Conservation (phyloP, 2,888 invertebrate genomes). For the Zaprionus bogoriensis region DNA sequence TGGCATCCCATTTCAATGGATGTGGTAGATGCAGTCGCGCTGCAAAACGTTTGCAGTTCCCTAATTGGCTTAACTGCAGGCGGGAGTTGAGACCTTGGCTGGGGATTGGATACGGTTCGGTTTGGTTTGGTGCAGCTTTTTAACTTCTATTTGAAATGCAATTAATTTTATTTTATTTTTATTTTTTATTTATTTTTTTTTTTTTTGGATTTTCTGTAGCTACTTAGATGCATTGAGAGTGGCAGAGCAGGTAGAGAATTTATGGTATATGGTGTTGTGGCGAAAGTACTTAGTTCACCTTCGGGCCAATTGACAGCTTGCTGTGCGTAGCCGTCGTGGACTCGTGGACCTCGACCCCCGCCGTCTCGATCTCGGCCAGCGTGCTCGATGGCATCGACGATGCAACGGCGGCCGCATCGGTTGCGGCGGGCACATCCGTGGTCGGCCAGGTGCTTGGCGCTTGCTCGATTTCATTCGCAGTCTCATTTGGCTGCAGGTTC, state of each 20-base stretch:
- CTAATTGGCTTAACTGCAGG: constrained; percentile 54
- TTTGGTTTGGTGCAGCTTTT: constrained; percentile 42
- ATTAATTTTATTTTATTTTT: neutral
- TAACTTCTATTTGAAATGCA: constrained; percentile 19
- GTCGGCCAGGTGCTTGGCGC: constrained; percentile 54
- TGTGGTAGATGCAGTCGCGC: constrained; percentile 42
- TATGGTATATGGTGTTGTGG: too few relatives aligned
- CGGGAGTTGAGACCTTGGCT: neutral
- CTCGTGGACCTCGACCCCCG: constrained; percentile 43
- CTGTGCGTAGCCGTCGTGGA: constrained; percentile 45
- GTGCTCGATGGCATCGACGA: constrained; percentile 34
- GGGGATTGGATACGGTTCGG: neutral
- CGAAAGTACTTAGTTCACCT: constrained; percentile 55
- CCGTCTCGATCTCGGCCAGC: constrained; percentile 28
- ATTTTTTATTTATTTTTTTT: neutral
- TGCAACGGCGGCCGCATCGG: constrained; percentile 39
- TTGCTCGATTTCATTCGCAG: constrained; percentile 48
- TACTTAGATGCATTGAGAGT: constrained; percentile 27
- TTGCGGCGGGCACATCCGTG: constrained; percentile 49
- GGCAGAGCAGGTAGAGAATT: too few relatives aligned
- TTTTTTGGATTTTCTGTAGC: neutral
- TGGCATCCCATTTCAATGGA: constrained; percentile 44
- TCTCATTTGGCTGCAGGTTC: constrained; percentile 54
- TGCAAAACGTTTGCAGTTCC: constrained; percentile 39
- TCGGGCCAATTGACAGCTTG: constrained; percentile 59